Conservation (phyloP, 2,113 vertebrate species). For the Microcebus jonahi region DNA sequence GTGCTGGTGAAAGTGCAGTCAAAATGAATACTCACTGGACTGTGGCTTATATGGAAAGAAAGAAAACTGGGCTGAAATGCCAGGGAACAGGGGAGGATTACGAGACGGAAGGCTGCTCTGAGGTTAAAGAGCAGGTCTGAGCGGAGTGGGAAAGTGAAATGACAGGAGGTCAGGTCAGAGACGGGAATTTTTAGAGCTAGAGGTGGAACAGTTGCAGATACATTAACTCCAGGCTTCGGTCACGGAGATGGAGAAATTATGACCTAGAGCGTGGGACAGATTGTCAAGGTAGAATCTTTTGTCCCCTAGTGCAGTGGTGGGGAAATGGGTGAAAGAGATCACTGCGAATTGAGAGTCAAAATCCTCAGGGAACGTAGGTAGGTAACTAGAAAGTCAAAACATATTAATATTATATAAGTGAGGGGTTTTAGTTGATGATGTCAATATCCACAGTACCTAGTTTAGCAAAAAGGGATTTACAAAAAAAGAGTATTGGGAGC, state of each 20-base stretch:
- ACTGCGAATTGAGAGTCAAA: not conserved
- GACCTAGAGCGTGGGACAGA: not conserved
- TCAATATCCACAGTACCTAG: not conserved
- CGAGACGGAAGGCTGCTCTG: not conserved
- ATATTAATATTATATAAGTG: fast-evolving
- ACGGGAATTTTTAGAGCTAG: not conserved
- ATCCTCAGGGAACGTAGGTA: not conserved
- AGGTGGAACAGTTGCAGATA: not conserved
- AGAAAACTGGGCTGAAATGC: not conserved
- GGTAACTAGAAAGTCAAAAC: not conserved
- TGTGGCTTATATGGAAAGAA: not conserved
- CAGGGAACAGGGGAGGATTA: not conserved
- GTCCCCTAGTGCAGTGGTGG: not conserved
- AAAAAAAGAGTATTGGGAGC: not conserved
- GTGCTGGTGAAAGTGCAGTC: not conserved
- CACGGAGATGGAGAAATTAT: not conserved
- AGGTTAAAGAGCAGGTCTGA: not conserved
- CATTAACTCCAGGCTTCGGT: not conserved
- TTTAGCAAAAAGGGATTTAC: not conserved
- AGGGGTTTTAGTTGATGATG: not conserved
- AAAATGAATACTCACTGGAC: not conserved
- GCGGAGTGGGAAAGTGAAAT: not conserved
- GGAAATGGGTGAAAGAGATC: not conserved
- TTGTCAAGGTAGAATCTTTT: fast-evolving
- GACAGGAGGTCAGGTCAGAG: not conserved